Base-by-base conservation (phyloP, 1,140 invertebrate genomes). In the Nymphalis io region DNA sequence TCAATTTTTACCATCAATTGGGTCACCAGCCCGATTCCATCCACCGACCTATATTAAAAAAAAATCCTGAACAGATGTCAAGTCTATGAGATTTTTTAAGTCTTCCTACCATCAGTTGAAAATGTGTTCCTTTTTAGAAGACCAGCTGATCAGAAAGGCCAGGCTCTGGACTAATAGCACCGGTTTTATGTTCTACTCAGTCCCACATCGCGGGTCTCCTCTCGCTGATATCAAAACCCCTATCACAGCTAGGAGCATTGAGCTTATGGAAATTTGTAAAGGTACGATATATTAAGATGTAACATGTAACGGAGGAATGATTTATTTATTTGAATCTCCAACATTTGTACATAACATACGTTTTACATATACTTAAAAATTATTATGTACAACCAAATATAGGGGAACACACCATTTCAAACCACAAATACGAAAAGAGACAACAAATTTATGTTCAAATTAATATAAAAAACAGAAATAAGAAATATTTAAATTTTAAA, bases 171-270 rank as follows among this genome's bases (percentile, higher is more conserved):
- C 72, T 0, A 89, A 92, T 2, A 94, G 94, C 6, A 92, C 90
- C 18, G 94, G 93, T 0, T 94, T 95, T 62, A 93, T 96, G 87
- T 96, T 95, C 83, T 95, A 95, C 83, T 95, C 95, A 20, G 95
- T 95, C n/a, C 95, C 95, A 0, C 95, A 96, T 84, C 90, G 94
- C 5, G 95, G 95, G 1, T 96, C 95, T 1, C 93, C 93, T 10
- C 88, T 95, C 20, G 95, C 95, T 0, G 93, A 94, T 73, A 93
- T 95, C 40, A 95, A 94, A 72, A 94, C 94, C 0, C 90, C 94
- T 3, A 87, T 95, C 13, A 87, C 88, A 0, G 77, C 83, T 0
- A 79, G 93, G 23, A 93, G 94, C 67, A 93, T 94, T 2, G 95
- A 95, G 74, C 79, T 95, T 2, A 81, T 93, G 51, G 95, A 95